Evolutionary conservation across 2,888 invertebrate genomes (phyloP), one percentile per base, ranked within the genome.

Genomic region (Limnephilus auricula): DNA sequence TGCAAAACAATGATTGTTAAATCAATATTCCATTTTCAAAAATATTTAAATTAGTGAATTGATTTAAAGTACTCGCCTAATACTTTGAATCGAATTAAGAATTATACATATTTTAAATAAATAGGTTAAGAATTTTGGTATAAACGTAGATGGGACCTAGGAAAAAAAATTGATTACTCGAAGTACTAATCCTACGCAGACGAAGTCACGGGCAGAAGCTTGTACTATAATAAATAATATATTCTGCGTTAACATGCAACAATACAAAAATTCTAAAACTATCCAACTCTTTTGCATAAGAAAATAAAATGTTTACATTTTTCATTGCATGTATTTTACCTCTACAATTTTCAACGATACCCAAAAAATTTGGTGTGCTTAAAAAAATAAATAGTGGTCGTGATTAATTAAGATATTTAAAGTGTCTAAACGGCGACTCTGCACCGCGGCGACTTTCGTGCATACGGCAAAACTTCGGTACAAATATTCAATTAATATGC

Each of bases 401-500:
- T 78, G 87, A 78, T 88, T 88, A 88, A 88, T 88, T 37, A 78
- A 88, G 87, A 34, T 88, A 88, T 88, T 88, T 18, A 31, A 50
- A 78, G 34, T 88, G 34, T 37, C 40, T 85, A 78, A 25, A 88
- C 78, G 86, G 50, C 86, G 87, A 18, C 87, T 34, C 87, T 88
- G 87, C 65, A 86, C 2, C 34, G 32, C 79, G 78, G 87, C 78
- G 65, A 78, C 87, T 88, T 92, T 92, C 92, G 93, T 93, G 92
- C 89, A 84, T 84, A 87, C 45, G 37, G 82, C 90, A 87, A 80
- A 92, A 93, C 89, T 92, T 92, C 78, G 91, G 86, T 94, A 94
- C 93, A 94, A 94, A 94, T 94, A 94, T 95, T 95, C 95, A 95
- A 96, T 96, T 96, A 96, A 95, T 96, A 96, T 96, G 96, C 94